Evolutionary conservation across 2,797 vertebrate genomes (phyloP), one percentile per base, ranked within the genome.

Genomic region (Acanthurus leucopareius): DNA sequence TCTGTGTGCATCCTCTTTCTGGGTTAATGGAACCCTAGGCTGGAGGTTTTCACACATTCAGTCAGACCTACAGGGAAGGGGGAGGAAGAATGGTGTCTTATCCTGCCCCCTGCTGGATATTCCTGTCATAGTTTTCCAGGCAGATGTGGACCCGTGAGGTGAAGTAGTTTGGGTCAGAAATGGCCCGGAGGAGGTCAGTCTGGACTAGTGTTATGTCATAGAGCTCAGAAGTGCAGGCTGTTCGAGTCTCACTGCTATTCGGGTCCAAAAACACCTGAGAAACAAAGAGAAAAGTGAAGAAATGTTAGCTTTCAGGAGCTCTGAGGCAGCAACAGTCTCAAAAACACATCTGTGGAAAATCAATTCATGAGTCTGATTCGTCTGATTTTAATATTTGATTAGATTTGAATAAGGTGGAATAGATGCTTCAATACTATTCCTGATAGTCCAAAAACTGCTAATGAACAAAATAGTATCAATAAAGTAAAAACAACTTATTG

Each of bases 181-280:
- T 97, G 85, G 97, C 97, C 69, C 86, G 90, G 54, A 98, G 95
- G 63, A 98, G 96, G 88, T 98, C 86, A 0, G 93, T 97, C 91
- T 97, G 97, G 75, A 98, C 94, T 81, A 98, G 88, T 19, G 96
- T 94, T 70, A 97, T 0, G 53, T 97, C 88, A 0, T 96, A 96
- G 10, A 98, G 94, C 89, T 97, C 96, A 0, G 94, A 94, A 22
- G 94, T 96, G 83, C 88, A 94, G 16, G 87, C 94, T 0, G 60
- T 85, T 15, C 93, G 94, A 13, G 93, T 92, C 75, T 90, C 90
- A 1, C 79, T 19, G 15, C 94, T 86, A 22, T 73, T 91, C 1
- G 1, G 85, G 35, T 89, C 92, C 80, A 95, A 20, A 82, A 96
- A 96, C 42, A 96, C 90, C 95, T 96, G 84, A n/a, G 47, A 54